Evolutionary conservation across 2,888 invertebrate species (phyloP), one percentile per base, ranked within the genome.

Genomic region (Abrostola triplasia): DNA sequence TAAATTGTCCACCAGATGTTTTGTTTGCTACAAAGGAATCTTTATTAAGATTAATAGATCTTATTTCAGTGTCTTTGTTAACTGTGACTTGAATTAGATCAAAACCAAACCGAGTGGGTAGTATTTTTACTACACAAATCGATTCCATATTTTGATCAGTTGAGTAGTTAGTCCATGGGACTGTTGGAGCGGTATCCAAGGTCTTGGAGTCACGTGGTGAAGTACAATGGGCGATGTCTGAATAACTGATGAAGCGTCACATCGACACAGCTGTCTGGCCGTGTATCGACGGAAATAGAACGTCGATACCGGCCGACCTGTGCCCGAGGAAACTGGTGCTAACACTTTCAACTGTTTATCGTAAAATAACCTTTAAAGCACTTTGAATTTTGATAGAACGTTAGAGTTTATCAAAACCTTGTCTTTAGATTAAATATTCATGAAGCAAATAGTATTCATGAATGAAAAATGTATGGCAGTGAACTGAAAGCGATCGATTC

Each of bases 241-340:
- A 88, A 88, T 87, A 88, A 84, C 86, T 87, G 86, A 88, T 86
- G 81, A 78, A 79, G 78, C 84, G 82, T 84, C 84, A 83, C 84
- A 75, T 72, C 78, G 79, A 78, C 79, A 82, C 84, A 86, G 83
- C 84, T 86, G 87, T 84, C 80, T 79, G 77, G 78, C 77, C 81
- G 81, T 75, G 80, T 72, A 79, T 61, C 67, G 79, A 83, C 86
- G 81, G 84, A 89, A 88, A 88, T 89, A 88, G 88, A 88, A 84
- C 73, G 79, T 88, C 87, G 85, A 88, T 88, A 88, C 75, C 62
- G 58, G 36, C 70, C 74, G 69, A 73, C 69, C 66, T 73, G 76
- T 59, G 71, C 59, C 70, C 81, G 79, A 77, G 70, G 78, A 73
- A 72, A 76, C 67, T 36, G 50, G 59, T 52, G 53, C 51, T 67